Conservation (phyloP, 2,113 vertebrate genomes). For the Thunnus maccoyii region DNA sequence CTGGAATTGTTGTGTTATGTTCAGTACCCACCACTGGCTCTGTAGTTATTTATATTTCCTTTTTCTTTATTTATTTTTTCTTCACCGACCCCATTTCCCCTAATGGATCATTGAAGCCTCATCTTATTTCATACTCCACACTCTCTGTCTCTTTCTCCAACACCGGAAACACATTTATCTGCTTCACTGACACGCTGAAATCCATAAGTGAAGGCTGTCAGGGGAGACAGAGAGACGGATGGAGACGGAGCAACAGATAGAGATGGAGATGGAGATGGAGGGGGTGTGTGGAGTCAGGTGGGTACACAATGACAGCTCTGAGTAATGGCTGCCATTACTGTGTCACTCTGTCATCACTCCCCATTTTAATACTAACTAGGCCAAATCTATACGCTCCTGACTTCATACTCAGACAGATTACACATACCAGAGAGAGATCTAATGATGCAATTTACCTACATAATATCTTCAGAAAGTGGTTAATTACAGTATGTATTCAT, state of each 20-base stretch:
- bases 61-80: slow-evolving; percentile 3
- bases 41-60: slow-evolving; percentile 2
- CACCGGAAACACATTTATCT: neutral
- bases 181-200: slow-evolving; percentile 23
- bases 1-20: neutral
- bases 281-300: slow-evolving; percentile 42
- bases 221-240: slow-evolving; percentile 31
- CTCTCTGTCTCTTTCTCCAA: neutral
- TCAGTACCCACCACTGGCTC: neutral
- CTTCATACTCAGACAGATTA: neutral
- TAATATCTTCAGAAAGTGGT: neutral
- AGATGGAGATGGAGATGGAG: slow-evolving; percentile 39
- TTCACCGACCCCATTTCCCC: slow-evolving; percentile 21
- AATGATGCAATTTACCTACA: neutral
- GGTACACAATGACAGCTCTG: slow-evolving; percentile 47
- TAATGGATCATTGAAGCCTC: slow-evolving; percentile 16
- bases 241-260: slow-evolving; percentile 1
- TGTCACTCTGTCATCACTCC: slow-evolving; percentile 48
- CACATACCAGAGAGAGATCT: neutral
- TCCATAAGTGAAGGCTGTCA: slow-evolving; percentile 25
- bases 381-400: slow-evolving; percentile 13
- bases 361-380: slow-evolving; percentile 45
- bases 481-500: neutral
- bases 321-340: slow-evolving; percentile 59
- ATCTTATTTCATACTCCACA: slow-evolving; percentile 24